Evolutionary conservation across 2,113 vertebrate genomes (phyloP).

Genomic region (Oxygymnocypris stewartii): DNA sequence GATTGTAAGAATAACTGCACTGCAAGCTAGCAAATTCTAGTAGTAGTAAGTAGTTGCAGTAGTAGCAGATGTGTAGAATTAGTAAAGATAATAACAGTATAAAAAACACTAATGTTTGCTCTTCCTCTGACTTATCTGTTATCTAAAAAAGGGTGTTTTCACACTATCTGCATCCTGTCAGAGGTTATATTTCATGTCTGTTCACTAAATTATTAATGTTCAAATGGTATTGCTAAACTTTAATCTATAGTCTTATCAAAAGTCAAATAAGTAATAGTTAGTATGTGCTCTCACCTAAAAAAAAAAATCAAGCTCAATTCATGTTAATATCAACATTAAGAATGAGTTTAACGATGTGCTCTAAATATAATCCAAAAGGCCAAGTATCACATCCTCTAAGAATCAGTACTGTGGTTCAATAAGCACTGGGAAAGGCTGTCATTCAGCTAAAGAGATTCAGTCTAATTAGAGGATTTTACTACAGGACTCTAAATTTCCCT

Average conservation of each 20-base stretch:
- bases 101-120: not conserved
- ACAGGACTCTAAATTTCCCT: not conserved
- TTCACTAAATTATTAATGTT: conserved; percentile 29
- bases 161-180: not conserved
- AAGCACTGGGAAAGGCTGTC: conserved; percentile 20
- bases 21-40: too few species aligned
- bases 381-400: not conserved
- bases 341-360: not conserved
- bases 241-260: not conserved
- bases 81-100: too few species aligned
- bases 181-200: conserved; percentile 33
- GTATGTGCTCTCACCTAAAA: not conserved
- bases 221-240: conserved; percentile 14
- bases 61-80: too few species aligned
- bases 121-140: not conserved
- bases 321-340: not conserved
- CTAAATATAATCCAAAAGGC: not conserved
- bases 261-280: not conserved
- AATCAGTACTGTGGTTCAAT: conserved; percentile 11
- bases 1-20: too few species aligned
- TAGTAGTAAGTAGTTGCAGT: too few species aligned
- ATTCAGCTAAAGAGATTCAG: conserved; percentile 28
- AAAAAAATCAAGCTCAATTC: not conserved
- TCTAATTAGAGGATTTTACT: conserved; percentile 14
- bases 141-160: not conserved